Evolutionary conservation across 2,888 invertebrate genomes (phyloP), one percentile per base, ranked within the genome.

Genomic region (Andrena dorsata): DNA sequence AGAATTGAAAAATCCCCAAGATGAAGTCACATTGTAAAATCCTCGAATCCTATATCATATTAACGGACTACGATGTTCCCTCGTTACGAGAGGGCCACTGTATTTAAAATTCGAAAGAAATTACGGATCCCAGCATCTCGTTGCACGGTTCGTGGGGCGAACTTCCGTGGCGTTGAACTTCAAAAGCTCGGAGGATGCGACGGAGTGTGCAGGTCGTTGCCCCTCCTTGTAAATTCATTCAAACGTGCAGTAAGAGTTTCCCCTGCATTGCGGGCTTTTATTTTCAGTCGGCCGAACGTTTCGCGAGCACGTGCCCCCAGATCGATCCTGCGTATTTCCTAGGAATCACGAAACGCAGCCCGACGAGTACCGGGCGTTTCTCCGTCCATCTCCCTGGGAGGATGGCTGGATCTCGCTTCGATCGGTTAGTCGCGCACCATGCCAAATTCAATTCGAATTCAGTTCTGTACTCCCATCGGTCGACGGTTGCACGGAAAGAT

Each of bases 251-350:
- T 2, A 26, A 56, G 69, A 41, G 71, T 70, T 71, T 83, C 64
- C 69, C 83, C 84, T 69, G 84, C 84, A 84, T 77, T 84, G 84
- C 84, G 80, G 84, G 74, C 84, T 84, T 80, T 84, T 83, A 84
- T 83, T 84, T 84, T 77, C 76, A 73, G 74, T 73, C 79, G 78
- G 84, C 69, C 65, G 64, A 80, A 80, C 79, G 66, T 76, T 49
- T 69, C 73, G 80, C 71, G 68, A 77, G 73, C 80, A 80, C 70
- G 73, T 80, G 83, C 79, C 73, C 51, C 53, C 41, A 56, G 76
- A 83, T 83, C 76, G 83, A 84, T 84, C 70, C 61, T 68, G 61
- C 49, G 64, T 60, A 71, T 65, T 82, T 82, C 60, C 71, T 49
- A 75, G 65, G 64, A 60, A 71, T 70, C 78, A 53, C 47, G 82